These are phyloP conservation scores for Scytalopus superciliaris DNA, from an alignment of 2,113 vertebrate genomes.

Conservation along the genomic window DNA sequence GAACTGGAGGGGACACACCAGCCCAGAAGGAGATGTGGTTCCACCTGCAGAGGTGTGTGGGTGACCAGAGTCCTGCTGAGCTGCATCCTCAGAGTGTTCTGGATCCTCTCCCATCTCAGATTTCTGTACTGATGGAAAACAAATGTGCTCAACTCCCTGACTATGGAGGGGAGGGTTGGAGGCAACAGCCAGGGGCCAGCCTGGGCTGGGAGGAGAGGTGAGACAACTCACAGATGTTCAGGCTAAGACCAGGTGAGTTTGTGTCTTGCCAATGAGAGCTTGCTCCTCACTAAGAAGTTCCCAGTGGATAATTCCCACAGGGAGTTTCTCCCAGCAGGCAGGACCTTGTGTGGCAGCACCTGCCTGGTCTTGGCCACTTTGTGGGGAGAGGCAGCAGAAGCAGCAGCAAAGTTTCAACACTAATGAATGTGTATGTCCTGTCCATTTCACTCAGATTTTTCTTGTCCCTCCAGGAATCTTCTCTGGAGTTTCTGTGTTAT, in stretches of 20 bases:
- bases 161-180: not conserved
- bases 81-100: not conserved
- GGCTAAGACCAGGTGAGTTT: not conserved
- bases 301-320: not conserved
- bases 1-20: fast-evolving
- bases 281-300: not conserved
- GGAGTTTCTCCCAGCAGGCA: not conserved
- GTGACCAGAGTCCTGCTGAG: not conserved
- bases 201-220: not conserved
- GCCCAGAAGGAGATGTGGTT: fast-evolving
- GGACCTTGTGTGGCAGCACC: not conserved
- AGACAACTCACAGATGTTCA: fast-evolving
- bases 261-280: not conserved
- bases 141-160: not conserved
- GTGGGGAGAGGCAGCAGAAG: not conserved
- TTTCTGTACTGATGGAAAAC: not conserved
- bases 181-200: not conserved
- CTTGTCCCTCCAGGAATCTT: not conserved
- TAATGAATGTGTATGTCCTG: not conserved
- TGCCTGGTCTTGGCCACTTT: not conserved
- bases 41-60: not conserved
- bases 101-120: not conserved
- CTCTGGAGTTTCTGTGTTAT: not conserved
- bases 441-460: not conserved
- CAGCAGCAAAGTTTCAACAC: not conserved